These are phyloP conservation scores for Tortricodes alternella DNA, from an alignment of 2,888 invertebrate species.

Conservation along the genomic window DNA sequence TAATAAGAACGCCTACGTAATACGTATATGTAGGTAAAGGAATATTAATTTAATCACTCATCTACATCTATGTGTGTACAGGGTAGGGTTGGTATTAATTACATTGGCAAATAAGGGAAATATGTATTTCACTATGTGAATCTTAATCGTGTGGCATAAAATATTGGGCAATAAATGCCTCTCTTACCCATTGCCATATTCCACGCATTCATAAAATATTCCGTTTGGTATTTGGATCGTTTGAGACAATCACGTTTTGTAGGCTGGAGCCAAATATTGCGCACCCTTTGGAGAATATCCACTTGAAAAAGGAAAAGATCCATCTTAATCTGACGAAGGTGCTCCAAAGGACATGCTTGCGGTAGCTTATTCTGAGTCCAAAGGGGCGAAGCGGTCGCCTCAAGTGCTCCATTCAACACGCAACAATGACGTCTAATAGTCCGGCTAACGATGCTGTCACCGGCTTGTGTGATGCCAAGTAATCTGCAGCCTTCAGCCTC, in stretches of 20 bases:
- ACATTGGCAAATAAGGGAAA: no score
- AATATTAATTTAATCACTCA: constrained; percentile 14
- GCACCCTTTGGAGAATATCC: background rate
- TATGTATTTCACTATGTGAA: no score
- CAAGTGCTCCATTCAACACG: constrained; percentile 57
- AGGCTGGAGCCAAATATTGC: background rate
- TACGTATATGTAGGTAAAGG: constrained; percentile 4
- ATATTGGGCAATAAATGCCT: no score
- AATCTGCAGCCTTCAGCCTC: background rate
- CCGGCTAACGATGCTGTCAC: constrained; percentile 40
- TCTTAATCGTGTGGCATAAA: no score
- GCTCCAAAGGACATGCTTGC: constrained; percentile 6
- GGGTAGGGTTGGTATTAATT: no score
- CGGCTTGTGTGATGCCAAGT: background rate
- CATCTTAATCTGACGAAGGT: constrained; percentile 37
- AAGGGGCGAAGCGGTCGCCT: constrained; percentile 54
- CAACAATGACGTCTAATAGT: constrained; percentile 65
- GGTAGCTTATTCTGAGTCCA: constrained; percentile 51
- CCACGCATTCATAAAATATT: background rate
- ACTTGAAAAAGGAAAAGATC: constrained; percentile 33
- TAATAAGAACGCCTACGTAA: constrained; percentile 15
- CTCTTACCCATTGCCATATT: no score
- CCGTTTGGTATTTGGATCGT: background rate
- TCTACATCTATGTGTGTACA: background rate
- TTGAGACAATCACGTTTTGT: background rate